Base-by-base conservation (phyloP, 2,797 vertebrate species). In the Anguilla marmorata region DNA sequence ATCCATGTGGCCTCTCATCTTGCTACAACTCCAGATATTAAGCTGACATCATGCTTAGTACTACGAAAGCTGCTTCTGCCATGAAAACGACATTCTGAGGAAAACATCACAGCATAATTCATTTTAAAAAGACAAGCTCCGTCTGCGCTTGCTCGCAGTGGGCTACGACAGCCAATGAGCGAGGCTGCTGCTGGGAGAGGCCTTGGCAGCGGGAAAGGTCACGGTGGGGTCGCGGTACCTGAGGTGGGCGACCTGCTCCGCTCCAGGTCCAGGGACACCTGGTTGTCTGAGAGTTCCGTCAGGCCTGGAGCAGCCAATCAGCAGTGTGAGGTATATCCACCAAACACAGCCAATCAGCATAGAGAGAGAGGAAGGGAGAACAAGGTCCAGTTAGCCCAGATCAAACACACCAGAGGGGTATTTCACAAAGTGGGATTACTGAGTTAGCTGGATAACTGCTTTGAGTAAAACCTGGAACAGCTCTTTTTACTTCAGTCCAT, bases 161-260 rank as follows among this genome's bases (percentile, higher is more conserved):
- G 58, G 19, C 16, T 63, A 63, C 3, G 16, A 63, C 58, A 63
- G 63, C 24, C 63, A 66, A 66, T 66, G 24, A 66, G 63, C 24
- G 12, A 37, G 12, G 27, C 9, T 74, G 72, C 72, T 33, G 4
- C 24, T 11, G 21, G 24, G 63, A 66, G 63, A 66, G 6, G 63
- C 9, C 6, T 3, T n/a, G 63, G 45, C 21, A 83, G 9, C 1
- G 5, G 21, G 45, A 83, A 48, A 83, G 21, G 33, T 83, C 8
- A 83, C 21, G 12, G n/a, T 16, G 48, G 37, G 37, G 76, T 82
- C 76, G 21, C 19, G 14, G 97, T 98, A 99, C 98, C 98, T 98
- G 98, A 98, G 91, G 98, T 98, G 91, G 98, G 98, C 33, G 98
- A 99, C 94, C 97, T 99, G 97, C 98, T 99, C 91, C 97, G 97